Base-by-base conservation (phyloP, 53 echinoderm and acorn worm species). In the Arbacia lixula region DNA sequence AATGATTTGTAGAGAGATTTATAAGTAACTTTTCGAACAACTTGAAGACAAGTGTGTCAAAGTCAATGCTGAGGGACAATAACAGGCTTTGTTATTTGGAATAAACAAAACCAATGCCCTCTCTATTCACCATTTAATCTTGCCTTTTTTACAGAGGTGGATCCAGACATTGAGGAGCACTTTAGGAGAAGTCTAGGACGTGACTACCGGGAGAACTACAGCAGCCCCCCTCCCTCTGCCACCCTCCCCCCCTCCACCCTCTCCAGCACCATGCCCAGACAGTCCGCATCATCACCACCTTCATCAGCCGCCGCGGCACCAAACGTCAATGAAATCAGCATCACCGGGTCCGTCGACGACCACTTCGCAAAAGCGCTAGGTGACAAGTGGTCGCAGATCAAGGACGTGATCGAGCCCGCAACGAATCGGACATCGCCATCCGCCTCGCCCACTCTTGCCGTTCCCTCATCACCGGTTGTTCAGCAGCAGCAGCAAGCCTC, bases 321-420 rank as follows among this genome's bases (percentile, higher is more conserved):
- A 17, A 64, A 64, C 19, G 42, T 46, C 17, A 81, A 81, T 20
- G 83, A 87, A 0, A 43, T 95, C 32, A 86, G 64, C 74, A 95
- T 99, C 76, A 92, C 99, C 1, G 99, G 99, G 60, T 92, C 99
- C 0, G 99, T 99, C n/a, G 99, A 99, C 28, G 99, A 99, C 52
- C 99, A 99, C 79, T 99, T 99, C 60, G 99, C 99, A 67, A 94
- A 99, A 68, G 99, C 99, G 1, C 83, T 99, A 8, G 99, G 99
- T 17, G 99, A 99, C 34, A 95, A 99, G 75, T 99, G 99, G 99
- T 90, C 88, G 5, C 90, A 90, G 64, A 92, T 99, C 63, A 94
- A 93, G 84, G 88, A 85, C 3, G 91, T 90, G 5, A 89, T 87
- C 12, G 85, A 73, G 20, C 90, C 86, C 10, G 21, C 69, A 3